phyloP scores from a whole-genome alignment of 1,140 invertebrate genomes.

The Hestina assimilis region DNA sequence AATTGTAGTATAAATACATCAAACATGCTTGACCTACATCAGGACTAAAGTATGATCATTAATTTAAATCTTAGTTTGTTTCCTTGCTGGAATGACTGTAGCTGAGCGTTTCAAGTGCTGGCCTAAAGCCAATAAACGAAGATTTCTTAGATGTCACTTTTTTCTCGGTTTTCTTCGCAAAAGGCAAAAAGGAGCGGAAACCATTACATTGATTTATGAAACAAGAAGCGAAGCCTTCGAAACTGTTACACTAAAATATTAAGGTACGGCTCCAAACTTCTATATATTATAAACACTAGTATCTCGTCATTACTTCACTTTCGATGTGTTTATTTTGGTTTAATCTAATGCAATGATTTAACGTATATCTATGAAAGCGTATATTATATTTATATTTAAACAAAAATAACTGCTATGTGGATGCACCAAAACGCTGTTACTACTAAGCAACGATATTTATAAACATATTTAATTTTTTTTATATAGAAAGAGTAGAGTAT shows the following conservation, averaged over 20 bases:
- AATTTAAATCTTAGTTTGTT: slow-evolving; percentile 33
- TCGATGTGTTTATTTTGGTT: too few relatives aligned
- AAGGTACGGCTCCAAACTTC: slow-evolving; percentile 16
- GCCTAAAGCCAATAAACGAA: slow-evolving; percentile 47
- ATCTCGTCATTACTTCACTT: too few relatives aligned
- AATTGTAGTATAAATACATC: neutral
- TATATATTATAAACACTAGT: too few relatives aligned
- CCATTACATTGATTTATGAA: slow-evolving; percentile 69
- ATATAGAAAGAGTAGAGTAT: too few relatives aligned
- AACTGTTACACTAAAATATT: slow-evolving; percentile 24
- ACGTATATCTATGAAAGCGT: too few relatives aligned
- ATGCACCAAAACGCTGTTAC: too few relatives aligned
- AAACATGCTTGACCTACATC: slow-evolving; percentile 16
- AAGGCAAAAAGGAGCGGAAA: slow-evolving; percentile 52
- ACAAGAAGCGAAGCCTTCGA: slow-evolving; percentile 34
- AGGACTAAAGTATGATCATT: slow-evolving; percentile 15
- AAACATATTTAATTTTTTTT: too few relatives aligned
- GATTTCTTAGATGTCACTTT: slow-evolving; percentile 57
- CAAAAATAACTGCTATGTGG: too few relatives aligned
- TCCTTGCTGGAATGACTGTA: slow-evolving; percentile 28
- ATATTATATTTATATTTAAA: too few relatives aligned
- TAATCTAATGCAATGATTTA: too few relatives aligned
- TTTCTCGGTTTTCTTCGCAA: slow-evolving; percentile 47
- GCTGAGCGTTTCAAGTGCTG: slow-evolving; percentile 39
- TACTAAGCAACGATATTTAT: too few relatives aligned